Base-by-base conservation (phyloP, 2,113 vertebrate species). In the Pardalotus punctatus region DNA sequence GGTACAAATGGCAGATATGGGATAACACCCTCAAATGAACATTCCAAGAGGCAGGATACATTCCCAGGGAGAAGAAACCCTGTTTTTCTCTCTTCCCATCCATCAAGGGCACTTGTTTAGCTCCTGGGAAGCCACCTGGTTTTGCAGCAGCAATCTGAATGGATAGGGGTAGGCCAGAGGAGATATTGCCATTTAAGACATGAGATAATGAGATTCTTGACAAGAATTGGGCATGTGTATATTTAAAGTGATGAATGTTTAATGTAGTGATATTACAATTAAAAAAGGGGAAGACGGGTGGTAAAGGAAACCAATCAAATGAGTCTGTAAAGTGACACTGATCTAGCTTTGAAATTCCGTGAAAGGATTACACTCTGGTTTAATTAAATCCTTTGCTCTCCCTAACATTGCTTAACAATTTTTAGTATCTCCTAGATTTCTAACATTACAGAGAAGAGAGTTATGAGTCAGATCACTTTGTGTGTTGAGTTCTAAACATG, bases 401-500 rank as follows among this genome's bases (percentile, higher is more conserved):
- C 65, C 31, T 88, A 90, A 48, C 72, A 47, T 65, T 57, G 69
- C 81, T 80, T 70, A 94, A 87, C 12, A 35, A 81, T 82, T 97
- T 95, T 93, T 71, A 64, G 84, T 81, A 96, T 93, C 91, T 93
- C 62, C 77, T 79, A 72, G 83, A 92, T 97, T 95, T 95, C 77
- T 85, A 86, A 71, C 25, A 2, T 79, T 90, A 65, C 72, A 62
- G 61, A 70, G 31, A 65, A 71, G 62, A 71, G 72, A 89, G 60
- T 77, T 95, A 92, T 79, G 82, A 96, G 60, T 95, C 80, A 96
- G 79, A 94, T 96, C 65, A 93, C 90, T 96, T 95, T 85, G 35
- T 70, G 28, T 89, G 42, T 92, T 90, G 80, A 88, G 84, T 82
- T 94, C 87, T 78, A 88, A 85, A 71, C 84, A 87, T 85, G 69